Evolutionary conservation across 2,888 invertebrate genomes (phyloP), one percentile per base, ranked within the genome.

Genomic region (Drosophila emarginata): DNA sequence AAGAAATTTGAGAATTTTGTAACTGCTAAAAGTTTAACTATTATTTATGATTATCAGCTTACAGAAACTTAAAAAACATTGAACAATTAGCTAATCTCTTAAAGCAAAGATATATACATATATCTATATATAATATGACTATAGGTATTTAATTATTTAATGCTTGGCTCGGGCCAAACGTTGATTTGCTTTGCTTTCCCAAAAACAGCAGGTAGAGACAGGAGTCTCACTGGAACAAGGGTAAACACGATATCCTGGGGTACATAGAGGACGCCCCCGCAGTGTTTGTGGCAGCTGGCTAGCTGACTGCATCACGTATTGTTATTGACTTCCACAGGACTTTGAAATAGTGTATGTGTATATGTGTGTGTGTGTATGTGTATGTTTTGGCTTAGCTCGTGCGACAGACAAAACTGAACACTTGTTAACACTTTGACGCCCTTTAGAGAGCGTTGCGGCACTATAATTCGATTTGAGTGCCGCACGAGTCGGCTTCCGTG

Each of bases 341-440:
- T 0, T 26, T 26, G n/a, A 28, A 28, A 2, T 18, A 21, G 18
- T 15, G 50, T 50, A 2, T 23, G 6, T 21, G 50, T 50, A 18
- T 21, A 18, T 50, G 9, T 50, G 28, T 11, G 9, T 9, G 32
- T 32, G 9, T 32, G 9, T 54, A 36, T 54, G 15, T 54, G 53
- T n/a, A 18, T 61, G 67, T 52, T 66, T 68, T 67, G 74, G 67
- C 63, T 74, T 77, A 72, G 72, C 80, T 70, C 77, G 74, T 79
- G 79, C 70, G 65, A 67, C 36, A 59, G 36, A 54, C 61, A 54
- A 36, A 67, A 76, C 78, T 79, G 72, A 80, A 86, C 90, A 90
- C 90, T 89, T 90, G 89, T 89, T 89, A 89, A 83, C 88, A 89
- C 83, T 80, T 88, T 77, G 85, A 89, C 83, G 74, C 89, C 87